A percentile compares a stretch with the other conserved stretches of the same genome.
phyloP scores from a whole-genome alignment of 2,888 invertebrate species.

The Drosophila rubida region DNA sequence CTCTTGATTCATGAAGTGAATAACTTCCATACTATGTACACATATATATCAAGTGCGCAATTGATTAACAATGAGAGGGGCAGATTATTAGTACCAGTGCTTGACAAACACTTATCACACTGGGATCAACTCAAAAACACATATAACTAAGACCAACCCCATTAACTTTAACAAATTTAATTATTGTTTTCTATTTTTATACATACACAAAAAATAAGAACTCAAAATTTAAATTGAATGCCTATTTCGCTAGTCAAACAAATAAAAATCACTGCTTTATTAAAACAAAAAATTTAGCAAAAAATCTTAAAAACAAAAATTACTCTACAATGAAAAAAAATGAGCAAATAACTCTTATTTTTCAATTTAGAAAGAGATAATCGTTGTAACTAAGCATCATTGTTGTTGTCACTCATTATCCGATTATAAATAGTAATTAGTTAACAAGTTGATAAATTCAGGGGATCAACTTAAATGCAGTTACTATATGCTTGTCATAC shows the following conservation, averaged over 20 bases:
- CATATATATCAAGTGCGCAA: slow-evolving; percentile 43
- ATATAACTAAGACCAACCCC: not conserved
- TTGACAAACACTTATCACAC: slow-evolving; percentile 29
- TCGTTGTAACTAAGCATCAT: not conserved
- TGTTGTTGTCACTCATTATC: not conserved
- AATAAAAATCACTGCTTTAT: no score
- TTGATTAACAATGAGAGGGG: slow-evolving; percentile 25
- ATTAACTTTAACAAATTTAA: not conserved
- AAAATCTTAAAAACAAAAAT: no score
- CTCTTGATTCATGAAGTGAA: slow-evolving; percentile 28
- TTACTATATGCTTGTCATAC: no score
- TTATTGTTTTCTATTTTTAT: not conserved
- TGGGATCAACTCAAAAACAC: slow-evolving; percentile 24
- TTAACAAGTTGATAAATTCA: not conserved
- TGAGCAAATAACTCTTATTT: no score
- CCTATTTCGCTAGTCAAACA: no score
- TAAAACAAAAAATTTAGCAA: no score
- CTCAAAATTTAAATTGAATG: not conserved
- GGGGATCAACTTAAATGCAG: not conserved
- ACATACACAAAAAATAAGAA: no score
- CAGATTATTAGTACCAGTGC: slow-evolving; percentile 19
- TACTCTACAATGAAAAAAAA: no score
- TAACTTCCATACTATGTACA: slow-evolving; percentile 19
- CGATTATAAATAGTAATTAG: not conserved
- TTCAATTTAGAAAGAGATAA: no score